Base-by-base conservation (phyloP, 2,888 invertebrate genomes). In the Julus scandinavius region DNA sequence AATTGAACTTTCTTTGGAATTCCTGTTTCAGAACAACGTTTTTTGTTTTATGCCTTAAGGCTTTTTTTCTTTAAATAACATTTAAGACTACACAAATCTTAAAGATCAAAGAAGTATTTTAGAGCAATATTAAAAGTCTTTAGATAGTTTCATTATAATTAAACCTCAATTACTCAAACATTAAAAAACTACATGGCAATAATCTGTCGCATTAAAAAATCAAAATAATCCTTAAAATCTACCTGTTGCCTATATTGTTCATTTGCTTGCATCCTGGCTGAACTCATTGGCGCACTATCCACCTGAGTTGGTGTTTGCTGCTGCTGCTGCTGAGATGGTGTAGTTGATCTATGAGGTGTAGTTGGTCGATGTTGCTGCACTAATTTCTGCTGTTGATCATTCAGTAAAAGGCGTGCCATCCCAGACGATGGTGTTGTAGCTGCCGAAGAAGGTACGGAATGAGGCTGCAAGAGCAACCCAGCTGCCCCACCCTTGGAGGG, bases 371-470 rank as follows among this genome's bases (percentile, higher is more conserved):
- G 80, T 38, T 80, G 80, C 38, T 80, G 80, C 29, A 29, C 38
- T 38, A 80, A 7, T 13, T 80, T 80, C 80, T 80, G 80, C 9
- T 80, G 80, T 38, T 85, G 85, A 29, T 85, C 85, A 9, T 85
- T 85, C 5, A 49, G 85, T 45, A 49, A 50, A 85, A 45, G 45
- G 20, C 85, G 45, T 17, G 85, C 49, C 87, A 63, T 50, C 20
- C 88, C 89, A 41, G 88, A 84, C 0, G 90, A 90, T 13, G 90
- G 89, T 84, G 85, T 88, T 80, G 63, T 88, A 88, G 41, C 40
- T 85, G 54, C 86, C 17, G 87, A 86, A 17, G 85, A 80, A 38
- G 84, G 29, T 40, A 88, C 72, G 9, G 87, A 54, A 72, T 83
- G 88, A 29, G 86, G 38, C 29, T 87, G 38, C 40, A 38, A 72